Conservation (phyloP, 2,113 vertebrate species). For the Ctenodactylus gundi region DNA sequence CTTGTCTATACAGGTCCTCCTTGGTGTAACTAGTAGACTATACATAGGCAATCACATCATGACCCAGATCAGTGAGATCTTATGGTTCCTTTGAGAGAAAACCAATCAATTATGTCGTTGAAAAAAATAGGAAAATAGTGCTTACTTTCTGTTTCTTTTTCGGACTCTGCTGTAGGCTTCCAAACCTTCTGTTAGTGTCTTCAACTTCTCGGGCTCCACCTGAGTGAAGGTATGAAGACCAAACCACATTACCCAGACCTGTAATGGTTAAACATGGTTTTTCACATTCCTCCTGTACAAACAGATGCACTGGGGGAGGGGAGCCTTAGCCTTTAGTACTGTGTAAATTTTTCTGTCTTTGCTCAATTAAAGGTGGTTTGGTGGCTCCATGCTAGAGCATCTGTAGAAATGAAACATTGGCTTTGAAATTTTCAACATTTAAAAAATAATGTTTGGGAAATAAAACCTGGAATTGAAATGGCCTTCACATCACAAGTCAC, state of each 20-base stretch:
- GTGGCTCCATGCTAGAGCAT: background rate
- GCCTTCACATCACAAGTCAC: background rate
- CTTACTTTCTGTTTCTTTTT: conserved; percentile 96
- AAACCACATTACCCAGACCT: conserved; percentile 81
- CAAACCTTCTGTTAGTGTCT: conserved; percentile 97
- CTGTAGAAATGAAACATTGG: background rate
- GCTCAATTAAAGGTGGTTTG: background rate
- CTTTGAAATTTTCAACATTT: conserved; percentile 27
- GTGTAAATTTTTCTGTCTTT: background rate
- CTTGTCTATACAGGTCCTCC: background rate
- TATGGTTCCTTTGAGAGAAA: conserved; percentile 18
- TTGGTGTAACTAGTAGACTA: background rate
- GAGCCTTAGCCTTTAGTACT: background rate
- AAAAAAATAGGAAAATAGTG: conserved; percentile 15
- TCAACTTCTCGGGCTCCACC: conserved; percentile 97
- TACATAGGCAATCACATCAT: background rate
- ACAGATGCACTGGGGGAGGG: background rate
- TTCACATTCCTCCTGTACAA: conserved; percentile 59
- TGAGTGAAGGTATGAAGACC: conserved; percentile 84
- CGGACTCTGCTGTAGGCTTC: conserved; percentile 94
- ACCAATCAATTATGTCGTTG: background rate
- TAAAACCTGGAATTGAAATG: conserved; percentile 40
- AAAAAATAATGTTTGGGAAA: conserved; percentile 35
- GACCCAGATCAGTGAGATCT: conserved; percentile 43
- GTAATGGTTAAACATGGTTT: conserved; percentile 54